phyloP scores from a whole-genome alignment of 2,797 vertebrate genomes.

The Scleropages formosus region DNA sequence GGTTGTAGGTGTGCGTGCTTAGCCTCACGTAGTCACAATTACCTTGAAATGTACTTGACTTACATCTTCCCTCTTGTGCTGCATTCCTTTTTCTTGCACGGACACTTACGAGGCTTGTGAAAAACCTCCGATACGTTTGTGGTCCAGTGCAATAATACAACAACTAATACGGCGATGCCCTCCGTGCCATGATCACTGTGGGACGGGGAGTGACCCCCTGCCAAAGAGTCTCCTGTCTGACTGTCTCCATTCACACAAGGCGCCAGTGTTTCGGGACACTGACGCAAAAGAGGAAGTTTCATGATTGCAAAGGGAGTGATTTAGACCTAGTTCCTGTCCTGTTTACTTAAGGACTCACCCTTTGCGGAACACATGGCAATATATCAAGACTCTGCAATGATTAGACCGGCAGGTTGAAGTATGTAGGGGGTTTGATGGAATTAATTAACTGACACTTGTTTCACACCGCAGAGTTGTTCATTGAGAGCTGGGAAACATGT shows the following conservation, averaged over 20 bases:
- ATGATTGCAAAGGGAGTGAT: slow-evolving; percentile 61
- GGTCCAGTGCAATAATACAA: too few relatives aligned
- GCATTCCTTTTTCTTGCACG: slow-evolving; percentile 71
- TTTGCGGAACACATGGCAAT: slow-evolving; percentile 11
- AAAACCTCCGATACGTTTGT: slow-evolving; percentile 46
- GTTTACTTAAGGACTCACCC: slow-evolving; percentile 32
- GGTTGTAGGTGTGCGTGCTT: slow-evolving; percentile 9
- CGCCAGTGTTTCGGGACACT: background rate
- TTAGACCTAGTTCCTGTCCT: slow-evolving; percentile 69
- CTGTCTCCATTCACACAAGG: slow-evolving; percentile 1
- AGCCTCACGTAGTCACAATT: slow-evolving; percentile 32
- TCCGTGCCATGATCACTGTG: slow-evolving; percentile 47
- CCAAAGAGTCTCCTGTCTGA: background rate
- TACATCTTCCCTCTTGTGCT: slow-evolving; percentile 24
- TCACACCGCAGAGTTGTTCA: too few relatives aligned
- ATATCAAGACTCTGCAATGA: background rate
- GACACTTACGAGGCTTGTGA: slow-evolving; percentile 53
- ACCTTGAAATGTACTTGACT: slow-evolving; percentile 43
- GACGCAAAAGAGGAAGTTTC: slow-evolving; percentile 37
- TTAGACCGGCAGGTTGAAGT: too few relatives aligned
- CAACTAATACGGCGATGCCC: slow-evolving; percentile 19
- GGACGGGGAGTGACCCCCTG: slow-evolving; percentile 35
- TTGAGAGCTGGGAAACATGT: too few relatives aligned
- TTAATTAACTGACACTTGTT: too few relatives aligned
- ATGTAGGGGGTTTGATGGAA: too few relatives aligned